Conservation (phyloP, 2,888 invertebrate species). For the Fabriciana adippe region DNA sequence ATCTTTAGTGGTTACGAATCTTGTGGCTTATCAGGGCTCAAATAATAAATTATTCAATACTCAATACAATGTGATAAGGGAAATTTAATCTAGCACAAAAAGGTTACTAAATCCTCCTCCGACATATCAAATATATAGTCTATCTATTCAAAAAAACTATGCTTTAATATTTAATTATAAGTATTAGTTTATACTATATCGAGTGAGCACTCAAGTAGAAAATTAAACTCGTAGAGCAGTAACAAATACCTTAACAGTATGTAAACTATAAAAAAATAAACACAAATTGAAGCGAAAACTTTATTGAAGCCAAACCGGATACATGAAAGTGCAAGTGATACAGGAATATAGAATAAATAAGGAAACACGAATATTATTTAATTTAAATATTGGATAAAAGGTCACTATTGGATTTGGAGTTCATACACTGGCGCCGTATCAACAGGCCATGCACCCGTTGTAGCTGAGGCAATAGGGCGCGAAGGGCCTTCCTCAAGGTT, state of each 20-base stretch:
- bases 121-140: no score
- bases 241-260: background rate
- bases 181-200: no score
- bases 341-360: conserved; percentile 7
- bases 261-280: conserved; percentile 41
- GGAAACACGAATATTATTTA: conserved; percentile 1
- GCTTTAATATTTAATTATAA: no score
- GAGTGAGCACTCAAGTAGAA: no score
- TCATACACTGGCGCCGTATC: conserved; percentile 35
- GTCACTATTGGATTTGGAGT: conserved; percentile 36
- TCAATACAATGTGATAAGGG: no score
- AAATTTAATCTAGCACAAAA: no score
- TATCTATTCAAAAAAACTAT: no score
- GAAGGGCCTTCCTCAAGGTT: conserved; percentile 60
- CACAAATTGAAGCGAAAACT: conserved; percentile 46
- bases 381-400: conserved; percentile 11
- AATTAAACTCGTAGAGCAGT: background rate
- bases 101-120: no score
- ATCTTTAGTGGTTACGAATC: no score
- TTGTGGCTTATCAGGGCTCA: no score
- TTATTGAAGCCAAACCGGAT: conserved; percentile 46
- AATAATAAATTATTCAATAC: no score
- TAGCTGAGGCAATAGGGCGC: conserved; percentile 60
- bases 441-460: conserved; percentile 62
- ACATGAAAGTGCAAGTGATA: conserved; percentile 40